Evolutionary conservation across 2,113 vertebrate genomes (phyloP), one percentile per base, ranked within the genome.

Genomic region (Ranitomeya variabilis): DNA sequence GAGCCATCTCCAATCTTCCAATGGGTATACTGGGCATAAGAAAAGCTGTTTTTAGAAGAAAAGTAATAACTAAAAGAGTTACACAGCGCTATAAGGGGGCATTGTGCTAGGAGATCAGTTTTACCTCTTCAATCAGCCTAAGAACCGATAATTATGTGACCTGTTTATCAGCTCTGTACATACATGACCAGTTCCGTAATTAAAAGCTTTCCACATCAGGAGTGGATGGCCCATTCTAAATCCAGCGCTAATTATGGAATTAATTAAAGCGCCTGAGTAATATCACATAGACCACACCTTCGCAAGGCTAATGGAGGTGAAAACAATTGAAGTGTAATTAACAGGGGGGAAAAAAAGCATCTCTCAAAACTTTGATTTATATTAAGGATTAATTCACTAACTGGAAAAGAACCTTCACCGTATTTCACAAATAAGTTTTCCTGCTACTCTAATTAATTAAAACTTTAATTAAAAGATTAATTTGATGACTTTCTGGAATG

Each of bases 141-240:
- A 31, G 45, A 54, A 83, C 31, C 16, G 62, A 69, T 69, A 84
- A 84, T 84, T 60, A 81, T 37, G 23, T 26, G 23, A 26, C 79
- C 31, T 55, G 82, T 69, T 69, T 84, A 84, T 84, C 82, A 71
- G 82, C 64, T 51, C 62, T 3, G 23, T 69, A 71, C 82, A 84
- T 84, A 84, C 64, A 84, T 71, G 82, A 84, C 64, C 82, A 55
- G 82, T 52, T 84, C 66, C 55, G 64, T 71, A 84, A 69, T 84
- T 84, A 84, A 84, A 84, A 84, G 82, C 82, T 84, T 84, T 84
- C 26, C 54, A 51, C 51, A 84, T 84, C 51, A 71, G 82, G 45
- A 54, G 45, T 26, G 37, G 82, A 84, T 26, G 66, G 82, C 62
- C 66, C 21, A 84, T 84, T 84, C 66, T 84, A 84, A 84, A 84